Base-by-base conservation (phyloP, 2,113 vertebrate genomes). In the Scomber scombrus region DNA sequence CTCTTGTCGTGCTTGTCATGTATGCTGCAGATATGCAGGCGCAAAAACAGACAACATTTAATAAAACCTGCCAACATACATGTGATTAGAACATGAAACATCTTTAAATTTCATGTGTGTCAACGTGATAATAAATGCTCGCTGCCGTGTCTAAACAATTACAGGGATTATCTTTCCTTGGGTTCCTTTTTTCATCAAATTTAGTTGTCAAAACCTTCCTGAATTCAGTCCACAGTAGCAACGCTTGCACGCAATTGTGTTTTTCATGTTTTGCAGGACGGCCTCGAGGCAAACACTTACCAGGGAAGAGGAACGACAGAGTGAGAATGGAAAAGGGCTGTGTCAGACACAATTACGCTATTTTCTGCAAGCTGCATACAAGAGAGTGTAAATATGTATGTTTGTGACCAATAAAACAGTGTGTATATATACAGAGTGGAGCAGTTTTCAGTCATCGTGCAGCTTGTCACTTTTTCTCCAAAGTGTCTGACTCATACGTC, bases 271-370 rank as follows among this genome's bases (percentile, higher is more conserved):
- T 66, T 81, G 54, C n/a, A 73, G 80, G 80, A 77, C 64, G 54
- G 71, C 77, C 79, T 57, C 10, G 50, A 88, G 86, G 86, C 68
- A 56, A 43, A 71, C 46, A 45, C 43, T 58, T 82, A 81, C 81
- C 54, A 40, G 51, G 66, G 46, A 73, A 56, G 74, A 78, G 64
- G 45, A 74, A 67, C 19, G 19, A 55, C 62, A 70, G 55, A 57
- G 49, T 78, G 75, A 81, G 62, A 87, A 84, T 67, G 64, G 84
- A 81, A 82, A 82, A 71, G 49, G 81, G 45, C 57, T 71, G 66
- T 84, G 82, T 85, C 88, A 87, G 49, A 76, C 61, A n/a, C 80
- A 81, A 58, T 88, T 82, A 88, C 68, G 63, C 51, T 72, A 7
- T 9, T 64, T 84, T 65, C 66, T 62, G 63, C 1, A 8, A 46